Base-by-base conservation (phyloP, 2,888 invertebrate species). In the Epirrita christyi region DNA sequence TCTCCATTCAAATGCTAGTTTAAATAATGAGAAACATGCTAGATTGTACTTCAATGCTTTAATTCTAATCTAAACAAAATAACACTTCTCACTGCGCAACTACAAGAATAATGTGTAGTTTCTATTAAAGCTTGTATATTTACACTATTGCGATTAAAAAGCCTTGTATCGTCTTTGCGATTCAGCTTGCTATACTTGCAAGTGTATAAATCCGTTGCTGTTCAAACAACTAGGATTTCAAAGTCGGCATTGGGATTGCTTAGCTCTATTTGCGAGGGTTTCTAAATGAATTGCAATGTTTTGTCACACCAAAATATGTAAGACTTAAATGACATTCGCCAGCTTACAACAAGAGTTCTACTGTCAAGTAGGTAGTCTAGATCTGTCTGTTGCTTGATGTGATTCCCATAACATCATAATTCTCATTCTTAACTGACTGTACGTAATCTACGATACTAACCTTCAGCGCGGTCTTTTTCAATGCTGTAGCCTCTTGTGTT, bases 381-480 rank as follows among this genome's bases (percentile, higher is more conserved):
- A 2, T 21, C 21, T 21, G 21, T 21, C 4, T 21, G 21, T 21
- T 21, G 21, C 21, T 21, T 21, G 21, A 10, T 44, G 45, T 41
- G 45, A 49, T 53, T 58, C 40, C 40, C 45, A n/a, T 45, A 58
- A 45, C 13, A 38, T 13, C 7, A 15, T 11, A 28, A 6, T 40
- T 40, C 37, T 1, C 7, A 41, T 21, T 29, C 29, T 8, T 29
- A 36, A 15, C 11, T 55, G 11, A 21, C 2, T 37, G 21, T 21
- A 7, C n/a, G 2, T 10, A 37, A 10, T 29, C 44, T 50, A 11
- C n/a, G 9, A 32, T 15, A 68, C 75, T 75, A 80, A 92, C 92
- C 86, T 77, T 89, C 49, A 85, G 83, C 14, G 80, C 79, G 38
- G 83, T 73, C 76, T 91, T 91, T 75, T 88, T 91, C 47, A 88